phyloP scores from a whole-genome alignment of 2,888 invertebrate genomes.

The Cantharis rufa region DNA sequence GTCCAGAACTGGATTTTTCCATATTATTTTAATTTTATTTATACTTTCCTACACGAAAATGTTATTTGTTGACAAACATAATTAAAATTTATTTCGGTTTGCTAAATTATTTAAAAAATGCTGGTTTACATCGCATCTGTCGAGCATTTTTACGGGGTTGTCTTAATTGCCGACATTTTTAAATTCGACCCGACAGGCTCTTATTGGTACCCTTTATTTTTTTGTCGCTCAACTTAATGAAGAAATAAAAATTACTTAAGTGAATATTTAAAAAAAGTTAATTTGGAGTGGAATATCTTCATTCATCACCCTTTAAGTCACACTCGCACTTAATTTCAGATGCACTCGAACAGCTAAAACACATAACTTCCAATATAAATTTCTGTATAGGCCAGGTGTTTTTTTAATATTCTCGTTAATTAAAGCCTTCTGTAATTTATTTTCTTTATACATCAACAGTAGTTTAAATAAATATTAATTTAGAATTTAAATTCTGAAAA shows the following conservation, averaged over 20 bases:
- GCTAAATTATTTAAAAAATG: not conserved
- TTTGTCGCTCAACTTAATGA: conserved; percentile 17
- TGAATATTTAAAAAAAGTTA: not conserved
- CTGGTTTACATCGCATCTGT: not conserved
- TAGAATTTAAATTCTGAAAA: not conserved
- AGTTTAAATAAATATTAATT: not conserved
- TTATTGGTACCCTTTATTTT: not conserved
- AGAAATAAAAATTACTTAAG: conserved; percentile 11
- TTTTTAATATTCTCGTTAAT: not conserved
- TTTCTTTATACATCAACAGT: not conserved
- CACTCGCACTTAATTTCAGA: no score
- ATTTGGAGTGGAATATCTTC: not conserved
- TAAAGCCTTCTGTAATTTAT: not conserved
- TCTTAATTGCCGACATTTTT: not conserved
- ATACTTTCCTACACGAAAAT: not conserved
- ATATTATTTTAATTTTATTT: not conserved
- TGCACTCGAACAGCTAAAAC: not conserved
- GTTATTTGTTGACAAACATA: not conserved
- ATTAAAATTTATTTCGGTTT: not conserved
- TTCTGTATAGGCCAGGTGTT: not conserved
- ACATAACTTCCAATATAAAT: not conserved
- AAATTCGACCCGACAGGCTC: not conserved
- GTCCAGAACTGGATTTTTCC: not conserved
- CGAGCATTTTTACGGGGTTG: not conserved
- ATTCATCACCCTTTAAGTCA: not conserved